phyloP scores from a whole-genome alignment of 1,140 invertebrate species.

The Drosophila mojavensis region DNA sequence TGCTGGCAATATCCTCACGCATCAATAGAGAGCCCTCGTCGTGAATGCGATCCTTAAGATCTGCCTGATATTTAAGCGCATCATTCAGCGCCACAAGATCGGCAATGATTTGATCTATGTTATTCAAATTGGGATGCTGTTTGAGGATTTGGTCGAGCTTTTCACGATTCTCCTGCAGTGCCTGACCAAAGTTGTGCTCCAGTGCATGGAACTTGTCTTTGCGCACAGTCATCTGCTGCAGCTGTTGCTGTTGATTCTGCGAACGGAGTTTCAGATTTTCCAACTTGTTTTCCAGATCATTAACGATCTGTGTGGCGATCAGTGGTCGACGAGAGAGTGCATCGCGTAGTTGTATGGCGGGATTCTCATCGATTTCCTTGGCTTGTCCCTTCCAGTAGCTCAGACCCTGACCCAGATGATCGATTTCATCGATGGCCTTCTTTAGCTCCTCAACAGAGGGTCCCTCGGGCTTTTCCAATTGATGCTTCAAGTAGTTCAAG shows the following conservation, averaged over 20 bases:
- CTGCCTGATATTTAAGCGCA: slow-evolving; percentile 85
- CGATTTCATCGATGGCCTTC: slow-evolving; percentile 88
- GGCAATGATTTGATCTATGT: slow-evolving; percentile 84
- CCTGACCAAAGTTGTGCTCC: slow-evolving; percentile 87
- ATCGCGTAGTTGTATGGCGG: slow-evolving; percentile 88
- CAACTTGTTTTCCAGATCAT: slow-evolving; percentile 89
- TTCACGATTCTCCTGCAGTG: slow-evolving; percentile 86
- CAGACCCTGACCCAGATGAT: slow-evolving; percentile 87
- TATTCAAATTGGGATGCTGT: slow-evolving; percentile 67
- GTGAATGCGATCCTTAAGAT: slow-evolving; percentile 86
- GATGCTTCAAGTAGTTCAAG: slow-evolving; percentile 91
- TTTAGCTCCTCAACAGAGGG: slow-evolving; percentile 88
- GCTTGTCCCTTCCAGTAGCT: slow-evolving; percentile 89
- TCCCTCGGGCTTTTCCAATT: slow-evolving; percentile 89
- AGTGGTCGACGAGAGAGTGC: slow-evolving; percentile 88
- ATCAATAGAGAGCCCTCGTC: slow-evolving; percentile 90
- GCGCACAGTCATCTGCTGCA: slow-evolving; percentile 88
- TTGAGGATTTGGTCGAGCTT: slow-evolving; percentile 86
- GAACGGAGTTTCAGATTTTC: slow-evolving; percentile 88
- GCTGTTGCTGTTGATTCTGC: slow-evolving; percentile 87
- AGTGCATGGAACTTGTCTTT: slow-evolving; percentile 89
- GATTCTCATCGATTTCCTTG: slow-evolving; percentile 88
- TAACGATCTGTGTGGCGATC: slow-evolving; percentile 88
- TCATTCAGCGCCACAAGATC: slow-evolving; percentile 82
- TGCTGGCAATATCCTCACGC: slow-evolving; percentile 91